Evolutionary conservation across 1,140 invertebrate genomes (phyloP), one percentile per base, ranked within the genome.

Genomic region (Aphelenchoides fujianensis): DNA sequence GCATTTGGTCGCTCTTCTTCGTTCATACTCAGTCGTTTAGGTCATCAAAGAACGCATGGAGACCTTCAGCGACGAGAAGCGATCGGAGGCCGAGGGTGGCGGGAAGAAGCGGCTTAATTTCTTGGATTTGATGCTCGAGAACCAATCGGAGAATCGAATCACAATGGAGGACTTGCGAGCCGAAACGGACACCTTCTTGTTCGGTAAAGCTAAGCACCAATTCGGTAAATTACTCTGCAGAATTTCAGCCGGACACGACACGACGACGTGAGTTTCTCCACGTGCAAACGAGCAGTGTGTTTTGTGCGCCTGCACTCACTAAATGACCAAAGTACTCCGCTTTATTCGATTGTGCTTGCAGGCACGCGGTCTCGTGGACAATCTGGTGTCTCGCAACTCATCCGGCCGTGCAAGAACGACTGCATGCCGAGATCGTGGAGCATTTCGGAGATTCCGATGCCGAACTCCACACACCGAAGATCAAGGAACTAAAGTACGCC

Each of bases 151-250:
- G 87, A 48, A 90, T 1, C 86, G 89, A 0, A 89, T 96, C 28
- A 90, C 89, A 41, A 91, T 94, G 68, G 89, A 91, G 52, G 93
- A 96, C 86, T 93, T 96, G 36, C 87, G 89, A 72, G 91, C 92
- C 80, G 91, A 92, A 87, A 90, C 91, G 0, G 92, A 94, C 82
- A 94, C 92, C 0, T 94, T 94, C 77, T 93, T 94, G 91, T 94
- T 95, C 88, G 92, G 92, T 66, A 30, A 66, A 31, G 92, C 92
- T 66, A 59, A 5, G 19, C 23, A 23, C 16, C 2, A 28, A 61
- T 61, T n/a, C 30, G n/a, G 27, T 2, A 19, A 19, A 19, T 30
- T 61, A 62, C n/a, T 61, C 5, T 1, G 69, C 2, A n/a, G n/a
- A 5, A 48, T 48, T 48, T 48, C 23, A 48, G 41, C 27, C 62